Percentiles rank a stretch among this genome's conserved stretches.
Evolutionary conservation across 1,140 invertebrate genomes (phyloP).

Genomic region (Euwallacea fornicatus): DNA sequence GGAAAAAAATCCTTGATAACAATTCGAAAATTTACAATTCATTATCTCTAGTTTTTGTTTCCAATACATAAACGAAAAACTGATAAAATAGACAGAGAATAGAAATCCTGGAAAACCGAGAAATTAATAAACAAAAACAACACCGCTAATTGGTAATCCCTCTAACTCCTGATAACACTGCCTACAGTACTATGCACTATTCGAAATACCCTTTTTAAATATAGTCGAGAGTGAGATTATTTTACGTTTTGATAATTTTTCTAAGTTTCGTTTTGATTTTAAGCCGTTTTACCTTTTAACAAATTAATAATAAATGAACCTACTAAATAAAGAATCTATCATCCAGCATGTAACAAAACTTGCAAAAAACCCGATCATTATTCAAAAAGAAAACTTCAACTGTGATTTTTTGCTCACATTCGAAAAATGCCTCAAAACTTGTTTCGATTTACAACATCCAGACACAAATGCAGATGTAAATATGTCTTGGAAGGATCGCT

Average conservation of each 20-base stretch:
- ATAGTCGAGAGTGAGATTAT: not conserved
- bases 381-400: slow-evolving; percentile 10
- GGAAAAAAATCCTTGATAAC: too few species aligned
- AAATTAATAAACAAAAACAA: too few species aligned
- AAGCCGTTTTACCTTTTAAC: not conserved
- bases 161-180: too few species aligned
- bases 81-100: too few species aligned
- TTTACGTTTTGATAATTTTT: not conserved
- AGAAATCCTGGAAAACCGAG: too few species aligned
- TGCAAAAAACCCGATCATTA: not conserved
- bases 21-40: too few species aligned
- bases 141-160: too few species aligned
- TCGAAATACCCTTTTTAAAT: too few species aligned
- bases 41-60: too few species aligned
- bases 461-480: not conserved
- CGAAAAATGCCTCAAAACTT: slow-evolving; percentile 12
- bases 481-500: slow-evolving; percentile 6
- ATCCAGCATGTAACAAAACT: not conserved
- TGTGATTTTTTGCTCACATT: slow-evolving; percentile 15
- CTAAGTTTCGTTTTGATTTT: not conserved
- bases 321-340: not conserved
- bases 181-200: too few species aligned
- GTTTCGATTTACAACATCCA: not conserved
- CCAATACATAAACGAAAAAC: too few species aligned
- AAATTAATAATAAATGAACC: not conserved